A percentile compares a stretch with the other conserved stretches of the same genome.
phyloP scores from a whole-genome alignment of 1,140 invertebrate species.

The Bacillus rossius region DNA sequence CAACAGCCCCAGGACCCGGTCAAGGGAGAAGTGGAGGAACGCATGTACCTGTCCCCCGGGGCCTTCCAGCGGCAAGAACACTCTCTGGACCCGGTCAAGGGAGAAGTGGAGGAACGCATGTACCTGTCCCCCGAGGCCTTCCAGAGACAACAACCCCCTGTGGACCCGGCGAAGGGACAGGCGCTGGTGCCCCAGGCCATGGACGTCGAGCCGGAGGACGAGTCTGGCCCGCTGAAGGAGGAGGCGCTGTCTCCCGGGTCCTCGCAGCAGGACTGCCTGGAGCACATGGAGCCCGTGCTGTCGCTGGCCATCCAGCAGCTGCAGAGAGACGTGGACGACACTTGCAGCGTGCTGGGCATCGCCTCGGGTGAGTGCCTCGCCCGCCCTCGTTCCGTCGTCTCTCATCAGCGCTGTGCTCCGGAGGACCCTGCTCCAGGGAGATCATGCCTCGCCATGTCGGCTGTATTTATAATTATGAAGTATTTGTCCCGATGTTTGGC shows the following conservation, averaged over 20 bases:
- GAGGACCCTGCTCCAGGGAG: too few species aligned
- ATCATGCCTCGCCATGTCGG: too few species aligned
- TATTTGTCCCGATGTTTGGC: too few species aligned
- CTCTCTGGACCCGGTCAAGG: slow-evolving; percentile 49
- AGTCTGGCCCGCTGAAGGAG: slow-evolving; percentile 38
- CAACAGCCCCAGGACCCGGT: too few species aligned
- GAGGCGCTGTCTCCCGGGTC: slow-evolving; percentile 24
- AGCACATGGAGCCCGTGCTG: slow-evolving; percentile 76
- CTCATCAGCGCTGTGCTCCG: too few species aligned
- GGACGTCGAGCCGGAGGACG: slow-evolving; percentile 35
- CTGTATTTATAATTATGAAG: too few species aligned
- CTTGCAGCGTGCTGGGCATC: slow-evolving; percentile 76
- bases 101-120: slow-evolving; percentile 48
- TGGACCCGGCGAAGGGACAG: neutral
- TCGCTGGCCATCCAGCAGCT: slow-evolving; percentile 81
- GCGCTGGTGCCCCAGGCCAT: neutral
- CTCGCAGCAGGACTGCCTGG: slow-evolving; percentile 41
- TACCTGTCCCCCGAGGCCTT: too few species aligned
- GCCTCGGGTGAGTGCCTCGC: slow-evolving; percentile 63
- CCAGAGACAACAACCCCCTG: slow-evolving; percentile 38
- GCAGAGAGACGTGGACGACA: slow-evolving; percentile 76
- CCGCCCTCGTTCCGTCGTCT: neutral
- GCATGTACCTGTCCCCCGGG: too few species aligned
- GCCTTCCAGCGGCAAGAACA: too few species aligned
- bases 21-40: slow-evolving; percentile 46